phyloP scores from a whole-genome alignment of 2,113 vertebrate species.

The Pterocles orientalis region DNA sequence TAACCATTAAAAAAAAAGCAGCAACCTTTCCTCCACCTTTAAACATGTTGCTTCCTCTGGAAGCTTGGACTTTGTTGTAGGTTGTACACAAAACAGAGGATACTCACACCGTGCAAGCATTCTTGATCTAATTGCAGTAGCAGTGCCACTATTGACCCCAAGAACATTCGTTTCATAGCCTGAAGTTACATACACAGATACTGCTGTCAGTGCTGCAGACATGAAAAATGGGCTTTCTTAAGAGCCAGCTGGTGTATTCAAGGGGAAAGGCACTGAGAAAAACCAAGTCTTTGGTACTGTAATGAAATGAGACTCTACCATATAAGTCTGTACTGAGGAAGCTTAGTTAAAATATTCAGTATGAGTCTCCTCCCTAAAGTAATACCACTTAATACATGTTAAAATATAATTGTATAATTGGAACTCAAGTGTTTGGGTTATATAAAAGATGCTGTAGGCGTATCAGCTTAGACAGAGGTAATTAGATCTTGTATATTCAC shows the following conservation, averaged over 20 bases:
- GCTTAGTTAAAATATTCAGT: not conserved
- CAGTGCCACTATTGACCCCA: not conserved
- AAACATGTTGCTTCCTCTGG: not conserved
- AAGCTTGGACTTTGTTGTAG: not conserved
- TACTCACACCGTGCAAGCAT: not conserved
- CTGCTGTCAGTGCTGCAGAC: not conserved
- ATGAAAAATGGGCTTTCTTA: not conserved
- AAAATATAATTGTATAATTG: conserved; percentile 57
- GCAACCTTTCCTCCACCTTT: not conserved
- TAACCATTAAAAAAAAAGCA: not conserved
- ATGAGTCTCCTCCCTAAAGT: conserved; percentile 32
- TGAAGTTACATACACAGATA: not conserved
- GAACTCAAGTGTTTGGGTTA: conserved; percentile 58
- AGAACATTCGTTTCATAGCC: not conserved
- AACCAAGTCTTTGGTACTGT: not conserved
- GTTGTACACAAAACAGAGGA: not conserved
- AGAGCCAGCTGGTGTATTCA: not conserved
- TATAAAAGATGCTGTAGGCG: conserved; percentile 53
- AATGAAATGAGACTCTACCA: not conserved
- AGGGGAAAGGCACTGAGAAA: not conserved
- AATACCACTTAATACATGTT: conserved; percentile 47
- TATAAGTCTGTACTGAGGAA: not conserved
- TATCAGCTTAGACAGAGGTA: conserved; percentile 61
- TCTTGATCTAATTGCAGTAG: not conserved
- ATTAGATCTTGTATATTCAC: conserved; percentile 66